Conservation (phyloP, 2,113 vertebrate genomes). For the Myocastor coypus region DNA sequence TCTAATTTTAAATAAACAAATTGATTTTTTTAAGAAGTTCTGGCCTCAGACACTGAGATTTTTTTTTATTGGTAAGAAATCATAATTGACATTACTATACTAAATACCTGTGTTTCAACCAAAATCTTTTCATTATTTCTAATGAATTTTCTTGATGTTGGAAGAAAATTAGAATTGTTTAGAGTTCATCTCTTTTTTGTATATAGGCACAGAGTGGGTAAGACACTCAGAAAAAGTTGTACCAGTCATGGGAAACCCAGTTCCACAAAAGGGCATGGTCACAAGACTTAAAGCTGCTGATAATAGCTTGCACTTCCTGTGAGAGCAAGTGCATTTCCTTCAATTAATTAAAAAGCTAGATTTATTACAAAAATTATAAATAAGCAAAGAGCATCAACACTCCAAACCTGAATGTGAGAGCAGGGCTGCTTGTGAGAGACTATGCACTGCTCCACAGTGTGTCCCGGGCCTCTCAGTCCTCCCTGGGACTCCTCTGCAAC, state of each 20-base stretch:
- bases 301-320: slow-evolving; percentile 49
- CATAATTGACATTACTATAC: not conserved
- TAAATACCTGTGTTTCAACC: not conserved
- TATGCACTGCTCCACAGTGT: fast-evolving
- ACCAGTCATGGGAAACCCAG: not conserved
- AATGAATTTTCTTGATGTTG: not conserved
- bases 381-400: not conserved
- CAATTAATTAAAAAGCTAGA: slow-evolving; percentile 28
- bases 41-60: not conserved
- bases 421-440: not conserved
- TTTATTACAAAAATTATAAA: not conserved
- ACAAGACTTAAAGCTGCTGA: not conserved
- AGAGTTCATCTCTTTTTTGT: not conserved
- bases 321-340: not conserved
- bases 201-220: not conserved
- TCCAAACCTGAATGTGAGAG: not conserved
- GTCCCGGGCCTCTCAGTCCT: not conserved
- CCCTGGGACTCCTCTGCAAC: not conserved
- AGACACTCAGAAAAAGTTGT: not conserved
- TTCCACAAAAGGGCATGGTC: not conserved
- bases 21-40: not conserved
- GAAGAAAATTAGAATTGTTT: slow-evolving; percentile 11
- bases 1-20: not conserved
- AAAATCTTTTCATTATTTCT: slow-evolving; percentile 51
- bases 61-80: slow-evolving; percentile 36